Conservation (phyloP, 2,797 vertebrate species). For the Sciaenops ocellatus region DNA sequence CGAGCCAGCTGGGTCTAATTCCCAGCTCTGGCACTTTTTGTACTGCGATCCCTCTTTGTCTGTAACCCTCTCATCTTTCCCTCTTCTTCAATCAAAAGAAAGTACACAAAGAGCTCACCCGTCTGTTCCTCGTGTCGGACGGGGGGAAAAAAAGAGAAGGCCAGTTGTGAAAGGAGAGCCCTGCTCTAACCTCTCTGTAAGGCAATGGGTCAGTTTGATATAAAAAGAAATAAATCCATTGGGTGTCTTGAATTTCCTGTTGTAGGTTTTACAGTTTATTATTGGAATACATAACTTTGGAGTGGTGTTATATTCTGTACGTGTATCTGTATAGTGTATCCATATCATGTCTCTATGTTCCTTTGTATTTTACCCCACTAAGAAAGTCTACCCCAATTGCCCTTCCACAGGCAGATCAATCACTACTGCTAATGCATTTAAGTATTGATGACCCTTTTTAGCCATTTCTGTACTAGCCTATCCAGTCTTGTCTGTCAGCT, state of each 20-base stretch:
- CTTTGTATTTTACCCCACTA: background rate
- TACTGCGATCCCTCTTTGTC: slow-evolving; percentile 54
- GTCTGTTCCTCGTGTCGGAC: slow-evolving; percentile 17
- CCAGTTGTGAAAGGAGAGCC: slow-evolving; percentile 39
- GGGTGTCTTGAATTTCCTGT: slow-evolving; percentile 25
- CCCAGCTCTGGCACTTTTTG: slow-evolving; percentile 40
- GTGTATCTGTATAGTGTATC: background rate
- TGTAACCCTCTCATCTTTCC: slow-evolving; percentile 53
- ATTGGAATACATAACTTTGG: background rate
- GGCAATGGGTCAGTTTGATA: slow-evolving; percentile 40
- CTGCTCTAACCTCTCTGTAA: slow-evolving; percentile 26
- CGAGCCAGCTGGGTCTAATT: slow-evolving; percentile 42
- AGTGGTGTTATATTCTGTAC: background rate
- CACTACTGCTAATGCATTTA: slow-evolving; percentile 27
- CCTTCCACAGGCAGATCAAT: slow-evolving; percentile 15
- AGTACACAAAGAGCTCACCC: slow-evolving; percentile 42
- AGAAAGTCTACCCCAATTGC: background rate
- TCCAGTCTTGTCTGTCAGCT: slow-evolving; percentile 22
- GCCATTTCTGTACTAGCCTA: slow-evolving; percentile 19
- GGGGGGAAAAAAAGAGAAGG: background rate
- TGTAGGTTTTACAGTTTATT: background rate
- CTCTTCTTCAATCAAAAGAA: slow-evolving; percentile 41
- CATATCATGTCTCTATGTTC: background rate
- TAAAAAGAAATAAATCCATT: slow-evolving; percentile 10
- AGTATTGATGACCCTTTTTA: slow-evolving; percentile 31